Evolutionary conservation across 37 sponge, comb jelly and placozoan genomes (phyloP).

Genomic region (Mnemiopsis leidyi): DNA sequence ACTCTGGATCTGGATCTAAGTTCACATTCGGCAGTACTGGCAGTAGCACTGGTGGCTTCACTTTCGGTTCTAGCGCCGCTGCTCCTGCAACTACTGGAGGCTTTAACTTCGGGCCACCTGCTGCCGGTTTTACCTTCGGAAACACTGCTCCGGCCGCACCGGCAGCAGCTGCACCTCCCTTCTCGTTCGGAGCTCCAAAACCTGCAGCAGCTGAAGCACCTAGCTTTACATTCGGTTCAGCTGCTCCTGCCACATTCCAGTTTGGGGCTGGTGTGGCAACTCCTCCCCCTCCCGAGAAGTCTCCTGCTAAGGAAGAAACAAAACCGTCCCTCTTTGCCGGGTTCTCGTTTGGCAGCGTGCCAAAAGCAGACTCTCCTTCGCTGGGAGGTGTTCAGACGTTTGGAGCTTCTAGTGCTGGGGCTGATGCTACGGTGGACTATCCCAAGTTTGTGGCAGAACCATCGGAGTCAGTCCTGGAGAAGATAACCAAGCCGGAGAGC

Average conservation of each 20-base stretch:
- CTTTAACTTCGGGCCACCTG: neutral
- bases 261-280: conserved; percentile 24
- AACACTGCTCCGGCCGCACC: conserved; percentile 12
- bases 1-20: neutral
- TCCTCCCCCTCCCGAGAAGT: neutral
- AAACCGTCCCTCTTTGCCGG: conserved; percentile 58
- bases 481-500: neutral
- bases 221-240: neutral
- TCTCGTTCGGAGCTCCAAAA: conserved; percentile 22
- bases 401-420: neutral
- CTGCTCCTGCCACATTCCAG: conserved; percentile 50
- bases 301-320: conserved; percentile 17
- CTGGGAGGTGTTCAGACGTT: neutral
- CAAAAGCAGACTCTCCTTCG: neutral
- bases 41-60: neutral
- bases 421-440: neutral
- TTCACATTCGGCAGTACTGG: neutral
- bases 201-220: neutral
- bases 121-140: conserved; percentile 13
- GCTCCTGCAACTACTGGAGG: neutral
- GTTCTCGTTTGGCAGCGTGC: conserved; percentile 31
- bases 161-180: neutral
- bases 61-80: neutral
- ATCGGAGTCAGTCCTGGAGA: neutral
- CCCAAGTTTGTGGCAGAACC: neutral